Evolutionary conservation across 2,113 vertebrate genomes (phyloP).

Genomic region (Catharus fuscescens): DNA sequence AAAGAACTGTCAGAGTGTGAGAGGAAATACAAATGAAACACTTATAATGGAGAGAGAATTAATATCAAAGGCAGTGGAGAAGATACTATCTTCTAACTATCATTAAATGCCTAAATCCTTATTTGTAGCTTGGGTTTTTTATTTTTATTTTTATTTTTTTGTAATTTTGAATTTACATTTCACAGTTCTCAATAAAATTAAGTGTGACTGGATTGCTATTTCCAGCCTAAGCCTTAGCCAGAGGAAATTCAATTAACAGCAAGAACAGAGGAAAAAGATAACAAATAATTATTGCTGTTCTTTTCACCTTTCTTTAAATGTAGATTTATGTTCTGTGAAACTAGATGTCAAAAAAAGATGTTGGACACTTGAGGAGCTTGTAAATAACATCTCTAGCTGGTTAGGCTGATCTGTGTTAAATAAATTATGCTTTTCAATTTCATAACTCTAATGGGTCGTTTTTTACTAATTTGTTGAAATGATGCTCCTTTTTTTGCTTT

Average conservation of each 20-base stretch:
- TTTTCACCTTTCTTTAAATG: background rate
- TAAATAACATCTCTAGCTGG: slow-evolving; percentile 52
- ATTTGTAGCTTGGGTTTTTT: background rate
- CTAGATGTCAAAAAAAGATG: background rate
- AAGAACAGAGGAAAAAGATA: background rate
- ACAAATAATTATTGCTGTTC: background rate
- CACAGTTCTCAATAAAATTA: slow-evolving; percentile 12
- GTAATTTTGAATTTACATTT: background rate
- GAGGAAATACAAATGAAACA: background rate
- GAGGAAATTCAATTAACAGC: slow-evolving; percentile 39
- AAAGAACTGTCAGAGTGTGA: background rate
- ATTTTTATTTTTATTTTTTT: background rate
- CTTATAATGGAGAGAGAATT: background rate
- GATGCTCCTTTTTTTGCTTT: slow-evolving; percentile 41
- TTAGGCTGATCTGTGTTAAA: slow-evolving; percentile 62
- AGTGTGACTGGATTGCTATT: background rate
- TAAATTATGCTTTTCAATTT: slow-evolving; percentile 46
- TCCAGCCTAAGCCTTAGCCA: background rate
- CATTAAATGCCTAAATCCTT: background rate
- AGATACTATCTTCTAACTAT: background rate
- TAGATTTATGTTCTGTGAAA: background rate
- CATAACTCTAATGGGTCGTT: slow-evolving; percentile 17
- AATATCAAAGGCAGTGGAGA: background rate
- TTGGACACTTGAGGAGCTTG: slow-evolving; percentile 14
- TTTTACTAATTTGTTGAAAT: slow-evolving; percentile 58